These are phyloP conservation scores for Amaurobius ferox DNA, from an alignment of 2,888 invertebrate species.

Conservation along the genomic window DNA sequence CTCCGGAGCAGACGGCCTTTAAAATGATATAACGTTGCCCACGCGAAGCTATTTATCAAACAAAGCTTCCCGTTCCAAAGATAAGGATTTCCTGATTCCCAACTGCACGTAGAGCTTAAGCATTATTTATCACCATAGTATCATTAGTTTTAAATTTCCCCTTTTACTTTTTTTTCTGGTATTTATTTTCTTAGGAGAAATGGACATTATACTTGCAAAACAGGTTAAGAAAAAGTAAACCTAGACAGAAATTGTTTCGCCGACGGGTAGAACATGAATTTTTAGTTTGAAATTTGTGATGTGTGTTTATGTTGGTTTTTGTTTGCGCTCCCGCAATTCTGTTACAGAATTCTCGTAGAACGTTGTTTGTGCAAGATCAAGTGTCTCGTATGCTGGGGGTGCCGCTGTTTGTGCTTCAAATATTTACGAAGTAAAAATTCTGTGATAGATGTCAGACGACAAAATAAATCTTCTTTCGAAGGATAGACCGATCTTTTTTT, in stretches of 20 bases:
- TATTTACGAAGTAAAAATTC: neutral
- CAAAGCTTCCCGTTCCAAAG: slow-evolving; percentile 37
- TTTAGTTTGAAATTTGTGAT: neutral
- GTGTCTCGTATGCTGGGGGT: neutral
- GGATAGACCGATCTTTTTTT: neutral
- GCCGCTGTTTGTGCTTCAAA: neutral
- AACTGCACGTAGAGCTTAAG: slow-evolving; percentile 38
- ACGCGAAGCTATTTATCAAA: slow-evolving; percentile 53
- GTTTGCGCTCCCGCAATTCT: neutral
- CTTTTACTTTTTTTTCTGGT: neutral
- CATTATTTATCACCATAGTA: slow-evolving; percentile 59
- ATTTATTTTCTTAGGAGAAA: neutral
- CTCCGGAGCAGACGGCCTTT: slow-evolving; percentile 60
- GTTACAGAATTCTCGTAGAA: neutral
- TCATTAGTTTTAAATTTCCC: slow-evolving; percentile 64
- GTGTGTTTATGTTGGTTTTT: neutral
- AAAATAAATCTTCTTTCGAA: neutral
- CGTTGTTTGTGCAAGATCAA: neutral
- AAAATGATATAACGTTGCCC: slow-evolving; percentile 55
- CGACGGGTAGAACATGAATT: neutral
- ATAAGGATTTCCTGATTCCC: slow-evolving; percentile 28
- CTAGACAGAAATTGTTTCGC: slow-evolving; percentile 3
- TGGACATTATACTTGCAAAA: slow-evolving; percentile 12
- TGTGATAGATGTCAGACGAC: neutral
- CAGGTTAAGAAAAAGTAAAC: neutral